Base-by-base conservation (phyloP, 2,797 vertebrate species). In the Coregonus ussuriensis region DNA sequence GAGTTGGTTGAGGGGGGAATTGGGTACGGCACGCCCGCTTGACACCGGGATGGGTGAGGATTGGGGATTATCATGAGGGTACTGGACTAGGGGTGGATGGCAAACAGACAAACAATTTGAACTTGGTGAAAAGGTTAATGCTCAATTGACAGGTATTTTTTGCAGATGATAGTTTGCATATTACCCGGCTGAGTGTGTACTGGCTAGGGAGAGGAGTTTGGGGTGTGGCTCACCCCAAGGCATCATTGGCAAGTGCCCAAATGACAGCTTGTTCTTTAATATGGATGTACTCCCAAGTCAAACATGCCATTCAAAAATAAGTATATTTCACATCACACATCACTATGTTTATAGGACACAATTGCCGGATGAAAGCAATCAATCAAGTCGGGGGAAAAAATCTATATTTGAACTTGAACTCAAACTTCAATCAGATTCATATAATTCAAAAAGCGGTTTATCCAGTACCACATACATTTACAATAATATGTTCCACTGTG, bases 171-270 rank as follows among this genome's bases (percentile, higher is more conserved):
- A 62, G 65, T 66, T 79, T 79, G 21, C n/a, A 74, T 15, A 62
- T 66, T 74, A 35, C 14, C 73, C 4, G 75, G 73, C 56, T 21
- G 3, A 11, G 41, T 72, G 37, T 62, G 51, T 35, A 31, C 29
- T 67, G 65, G 4, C 25, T 16, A 33, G 74, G 37, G n/a, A 56
- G 41, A 74, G 65, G 33, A 33, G 65, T 74, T 74, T 51, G 76
- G 80, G 84, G 84, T 75, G 84, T 76, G 81, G 21, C 4, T 35
- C 11, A 59, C 53, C 77, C 81, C 29, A 47, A 71, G 33, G 54
- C 51, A 11, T 35, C 68, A 41, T 77, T 80, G 76, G 76, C 29
- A 66, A 29, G 35, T 31, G 74, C 25, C 77, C 76, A 79, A 78
- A 51, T 75, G 51, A 79, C 72, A 72, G 68, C 65, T 33, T 37